A percentile compares a stretch with the other conserved stretches of the same genome.
Conservation (phyloP, 2,888 invertebrate species). For the Ophioninae sp. region DNA sequence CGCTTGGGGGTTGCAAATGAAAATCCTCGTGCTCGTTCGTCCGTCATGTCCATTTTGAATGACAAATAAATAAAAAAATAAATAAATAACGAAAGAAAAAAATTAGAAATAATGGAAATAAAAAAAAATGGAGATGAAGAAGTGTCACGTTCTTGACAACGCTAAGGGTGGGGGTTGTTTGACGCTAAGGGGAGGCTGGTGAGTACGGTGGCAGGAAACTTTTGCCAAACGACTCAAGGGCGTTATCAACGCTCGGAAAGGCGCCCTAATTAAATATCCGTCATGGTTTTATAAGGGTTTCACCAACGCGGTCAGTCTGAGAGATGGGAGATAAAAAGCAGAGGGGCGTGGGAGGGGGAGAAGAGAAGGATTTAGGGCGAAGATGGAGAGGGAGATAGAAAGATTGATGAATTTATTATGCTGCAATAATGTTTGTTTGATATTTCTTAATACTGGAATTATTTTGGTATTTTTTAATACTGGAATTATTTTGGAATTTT, state of each 20-base stretch:
- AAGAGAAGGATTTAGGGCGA: not conserved
- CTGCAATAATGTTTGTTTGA: too few relatives aligned
- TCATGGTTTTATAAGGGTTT: conserved; percentile 32
- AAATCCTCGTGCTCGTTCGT: conserved; percentile 60
- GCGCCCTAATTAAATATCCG: conserved; percentile 58
- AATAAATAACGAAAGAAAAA: too few relatives aligned
- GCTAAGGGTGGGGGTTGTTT: not conserved
- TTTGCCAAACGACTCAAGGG: conserved; percentile 41
- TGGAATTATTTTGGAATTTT: too few relatives aligned
- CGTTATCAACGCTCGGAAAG: conserved; percentile 45
- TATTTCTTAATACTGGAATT: too few relatives aligned
- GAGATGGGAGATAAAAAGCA: not conserved
- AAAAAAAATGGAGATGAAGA: not conserved
- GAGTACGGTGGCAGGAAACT: conserved; percentile 4
- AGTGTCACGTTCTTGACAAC: conserved; percentile 14
- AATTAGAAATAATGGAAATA: not conserved
- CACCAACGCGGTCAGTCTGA: conserved; percentile 12
- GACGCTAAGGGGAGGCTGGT: too few relatives aligned
- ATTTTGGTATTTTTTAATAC: too few relatives aligned
- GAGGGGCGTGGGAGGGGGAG: not conserved
- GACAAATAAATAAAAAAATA: not conserved
- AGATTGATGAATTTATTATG: too few relatives aligned
- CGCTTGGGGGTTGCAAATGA: conserved; percentile 61
- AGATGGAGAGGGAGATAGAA: too few relatives aligned
- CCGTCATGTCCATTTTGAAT: conserved; percentile 11